Base-by-base conservation (phyloP, 2,888 invertebrate genomes). In the Clivina fossor region DNA sequence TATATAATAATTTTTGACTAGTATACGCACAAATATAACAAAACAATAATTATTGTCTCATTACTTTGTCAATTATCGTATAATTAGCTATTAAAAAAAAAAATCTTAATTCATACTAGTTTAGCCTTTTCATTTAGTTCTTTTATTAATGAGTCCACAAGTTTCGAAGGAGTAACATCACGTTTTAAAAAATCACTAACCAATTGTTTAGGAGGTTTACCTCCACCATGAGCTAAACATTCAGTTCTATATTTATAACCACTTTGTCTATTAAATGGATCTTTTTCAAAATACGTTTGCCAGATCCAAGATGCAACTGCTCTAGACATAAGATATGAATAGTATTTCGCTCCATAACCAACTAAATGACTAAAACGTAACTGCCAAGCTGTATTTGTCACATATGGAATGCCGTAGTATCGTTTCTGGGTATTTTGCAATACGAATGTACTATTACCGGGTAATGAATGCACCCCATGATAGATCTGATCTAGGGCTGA, bases 341-440 rank as follows among this genome's bases (percentile, higher is more conserved):
- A 99, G 76, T 99, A 99, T 74, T 96, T 97, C 0, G 97, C 97
- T 30, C 99, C 99, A 74, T 99, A 99, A 1, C 97, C 96, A 3
- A 97, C 91, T 50, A 99, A 78, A 75, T 99, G 99, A 59, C 93
- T 90, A 77, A 99, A 99, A 56, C 97, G 80, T 65, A 93, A 80
- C 68, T 97, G 96, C 95, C 95, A 97, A 1, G 95, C 93, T 83
- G 97, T 96, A 67, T 93, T 84, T 54, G 85, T 79, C 1, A 96
- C 88, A 69, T 93, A 89, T 0, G 93, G 91, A 46, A 97, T 74
- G 9, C 88, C 85, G 66, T 93, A 94, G 74, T 93, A 95, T 63
- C 85, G 80, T 24, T 80, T 79, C 72, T 96, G 96, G 8, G 89
- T 83, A 50, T 84, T 76, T 19, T 83, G 82, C 37, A 96, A 74